A percentile compares a stretch with the other conserved stretches of the same genome.
These are phyloP conservation scores for Pollenia griseotomentosa DNA, from an alignment of 2,888 invertebrate species.

Conservation along the genomic window DNA sequence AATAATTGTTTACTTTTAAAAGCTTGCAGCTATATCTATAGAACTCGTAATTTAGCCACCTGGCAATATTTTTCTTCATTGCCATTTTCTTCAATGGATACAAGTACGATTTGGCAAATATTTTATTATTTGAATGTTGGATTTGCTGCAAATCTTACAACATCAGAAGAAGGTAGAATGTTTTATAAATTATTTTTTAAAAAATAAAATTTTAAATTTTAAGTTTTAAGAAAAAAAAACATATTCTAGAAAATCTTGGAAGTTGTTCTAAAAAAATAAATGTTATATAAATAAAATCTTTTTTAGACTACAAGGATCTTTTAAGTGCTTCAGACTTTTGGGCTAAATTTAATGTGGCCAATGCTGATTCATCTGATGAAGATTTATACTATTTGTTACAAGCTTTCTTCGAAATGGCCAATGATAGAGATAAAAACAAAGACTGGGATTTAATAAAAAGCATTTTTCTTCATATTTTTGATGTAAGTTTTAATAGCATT, in stretches of 20 bases:
- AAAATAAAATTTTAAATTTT: too few relatives aligned
- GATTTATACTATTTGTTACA: slow-evolving; percentile 92
- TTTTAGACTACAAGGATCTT: slow-evolving; percentile 84
- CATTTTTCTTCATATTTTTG: slow-evolving; percentile 88
- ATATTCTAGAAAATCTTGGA: too few relatives aligned
- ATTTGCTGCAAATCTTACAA: slow-evolving; percentile 83
- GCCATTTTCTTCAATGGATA: slow-evolving; percentile 87
- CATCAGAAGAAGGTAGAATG: slow-evolving; percentile 63
- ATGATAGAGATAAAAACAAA: slow-evolving; percentile 85
- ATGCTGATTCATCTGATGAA: slow-evolving; percentile 87
- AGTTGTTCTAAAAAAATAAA: too few relatives aligned
- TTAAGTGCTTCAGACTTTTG: slow-evolving; percentile 84
- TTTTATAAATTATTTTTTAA: neutral
- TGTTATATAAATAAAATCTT: neutral
- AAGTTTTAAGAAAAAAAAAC: too few relatives aligned
- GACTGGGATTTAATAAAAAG: slow-evolving; percentile 88
- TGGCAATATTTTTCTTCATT: slow-evolving; percentile 93
- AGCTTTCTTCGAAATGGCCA: slow-evolving; percentile 92
- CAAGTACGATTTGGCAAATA: slow-evolving; percentile 87
- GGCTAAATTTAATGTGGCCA: slow-evolving; percentile 87
- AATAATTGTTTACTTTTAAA: slow-evolving; percentile 90
- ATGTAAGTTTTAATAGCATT: slow-evolving; percentile 84
- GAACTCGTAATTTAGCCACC: slow-evolving; percentile 89
- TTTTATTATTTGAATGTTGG: slow-evolving; percentile 87
- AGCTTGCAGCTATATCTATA: slow-evolving; percentile 89